Base-by-base conservation (phyloP, 2,888 invertebrate species). In the Cetonia aurata region DNA sequence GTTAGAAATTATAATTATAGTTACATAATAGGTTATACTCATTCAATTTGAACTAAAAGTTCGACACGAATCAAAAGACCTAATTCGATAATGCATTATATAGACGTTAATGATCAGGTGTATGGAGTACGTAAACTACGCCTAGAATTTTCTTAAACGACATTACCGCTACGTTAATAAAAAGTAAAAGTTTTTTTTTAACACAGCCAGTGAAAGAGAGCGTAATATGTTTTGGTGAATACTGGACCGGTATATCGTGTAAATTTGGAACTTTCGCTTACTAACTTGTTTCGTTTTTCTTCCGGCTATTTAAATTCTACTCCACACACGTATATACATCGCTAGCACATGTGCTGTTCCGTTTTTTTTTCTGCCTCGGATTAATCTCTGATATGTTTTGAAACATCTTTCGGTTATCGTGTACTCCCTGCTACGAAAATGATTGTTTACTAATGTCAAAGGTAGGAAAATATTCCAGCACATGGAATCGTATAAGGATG, bases 221-320 rank as follows among this genome's bases (percentile, higher is more conserved):
- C 13, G 57, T 57, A 56, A 68, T 55, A 66, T 57, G 57, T 68
- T 68, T 68, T 57, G 57, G 68, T 57, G 68, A 57, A 68, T 57
- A 68, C 70, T 66, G 66, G 66, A 57, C 70, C 56, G 69, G 62
- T 56, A 65, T 70, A 57, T 57, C 57, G 68, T 68, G 68, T 70
- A 65, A 70, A 56, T 70, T 70, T 66, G 70, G 67, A 70, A 70
- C 70, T 70, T 70, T 70, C 70, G 56, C 70, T 67, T 41, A 31
- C 56, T 46, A 46, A 50, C 56, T 56, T 46, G 68, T 67, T 37
- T 55, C 56, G 44, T 48, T 46, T 68, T 48, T 68, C 68, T 68
- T 68, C 56, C 68, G 48, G 56, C 68, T 53, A 68, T 68, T 57
- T 68, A 57, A 68, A 57, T 57, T 56, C 50, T 57, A 56, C 57